Evolutionary conservation across 2,888 invertebrate genomes (phyloP), one percentile per base, ranked within the genome.

Genomic region (Aleiodes leptofemur): DNA sequence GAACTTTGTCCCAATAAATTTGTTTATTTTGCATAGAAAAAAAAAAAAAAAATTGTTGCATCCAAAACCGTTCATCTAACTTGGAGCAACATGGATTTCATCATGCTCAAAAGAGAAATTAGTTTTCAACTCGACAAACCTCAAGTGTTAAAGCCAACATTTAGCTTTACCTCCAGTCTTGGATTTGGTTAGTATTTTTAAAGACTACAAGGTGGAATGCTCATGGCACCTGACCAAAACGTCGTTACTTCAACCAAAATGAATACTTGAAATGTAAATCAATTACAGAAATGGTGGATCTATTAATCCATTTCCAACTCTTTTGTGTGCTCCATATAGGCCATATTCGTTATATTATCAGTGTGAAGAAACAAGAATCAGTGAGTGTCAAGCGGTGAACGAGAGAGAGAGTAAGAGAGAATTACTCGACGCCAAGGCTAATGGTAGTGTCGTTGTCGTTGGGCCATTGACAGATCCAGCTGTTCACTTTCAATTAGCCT

Each of bases 401-500:
- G 38, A 69, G 43, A 11, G 69, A 51, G 51, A 4, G 31, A 50
- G 29, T 23, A 16, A 50, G 29, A 50, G 23, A 59, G 57, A 59
- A 72, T 70, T 78, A 73, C 75, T 73, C 80, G 78, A 77, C 78
- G 79, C 77, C 74, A 77, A 74, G 79, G 77, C 78, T 78, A 76
- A 74, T 74, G 71, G 69, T 69, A 51, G 74, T 76, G 71, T 74
- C 77, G 75, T 79, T 34, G 75, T 79, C 77, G 78, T 77, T 73
- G 72, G 50, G 73, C 80, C 82, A 81, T 78, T 78, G 83, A 83
- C 86, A 85, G 83, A 29, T 74, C 86, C 88, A 88, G 87, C 88
- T 88, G 88, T 87, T 87, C 85, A 86, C 84, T 82, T 87, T 85
- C 87, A 88, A 88, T 88, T 88, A 88, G 87, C 87, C 84, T 86